Evolutionary conservation across 2,888 invertebrate species (phyloP).

Genomic region (Melanostoma scalare): DNA sequence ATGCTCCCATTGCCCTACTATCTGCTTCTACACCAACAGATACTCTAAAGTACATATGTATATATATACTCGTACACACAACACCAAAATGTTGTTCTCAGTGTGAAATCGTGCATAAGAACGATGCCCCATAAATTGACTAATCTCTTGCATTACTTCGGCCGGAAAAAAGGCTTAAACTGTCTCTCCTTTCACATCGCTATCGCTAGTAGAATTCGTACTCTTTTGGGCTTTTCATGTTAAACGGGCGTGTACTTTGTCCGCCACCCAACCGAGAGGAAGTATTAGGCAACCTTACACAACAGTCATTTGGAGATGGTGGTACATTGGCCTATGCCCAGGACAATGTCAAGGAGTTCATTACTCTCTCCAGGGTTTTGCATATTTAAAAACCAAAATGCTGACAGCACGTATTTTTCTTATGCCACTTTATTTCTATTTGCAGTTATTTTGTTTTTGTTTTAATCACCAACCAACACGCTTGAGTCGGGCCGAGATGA

Average conservation of each 20-base stretch:
- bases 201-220: conserved; percentile 21
- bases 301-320: conserved; percentile 10
- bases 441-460: conserved; percentile 10
- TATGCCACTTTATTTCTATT: conserved; percentile 44
- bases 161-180: conserved; percentile 56
- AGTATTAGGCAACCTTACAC: conserved; percentile 27
- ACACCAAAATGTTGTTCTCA: conserved; percentile 13
- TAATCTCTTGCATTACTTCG: conserved; percentile 66
- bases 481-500: conserved; percentile 37
- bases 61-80: no score
- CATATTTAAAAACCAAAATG: conserved; percentile 32
- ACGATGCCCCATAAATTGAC: conserved; percentile 70
- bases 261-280: background rate
- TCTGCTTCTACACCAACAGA: background rate
- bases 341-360: conserved; percentile 72
- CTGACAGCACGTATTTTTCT: conserved; percentile 61
- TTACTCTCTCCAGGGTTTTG: conserved; percentile 50
- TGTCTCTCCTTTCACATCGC: conserved; percentile 44
- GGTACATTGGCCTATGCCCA: conserved; percentile 38
- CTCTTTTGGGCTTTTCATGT: conserved; percentile 58
- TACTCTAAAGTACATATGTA: background rate
- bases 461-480: conserved; percentile 44
- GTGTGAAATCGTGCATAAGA: conserved; percentile 63
- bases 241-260: background rate
- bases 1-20: conserved; percentile 57